Base-by-base conservation (phyloP, 2,113 vertebrate genomes). In the Laticauda colubrina region DNA sequence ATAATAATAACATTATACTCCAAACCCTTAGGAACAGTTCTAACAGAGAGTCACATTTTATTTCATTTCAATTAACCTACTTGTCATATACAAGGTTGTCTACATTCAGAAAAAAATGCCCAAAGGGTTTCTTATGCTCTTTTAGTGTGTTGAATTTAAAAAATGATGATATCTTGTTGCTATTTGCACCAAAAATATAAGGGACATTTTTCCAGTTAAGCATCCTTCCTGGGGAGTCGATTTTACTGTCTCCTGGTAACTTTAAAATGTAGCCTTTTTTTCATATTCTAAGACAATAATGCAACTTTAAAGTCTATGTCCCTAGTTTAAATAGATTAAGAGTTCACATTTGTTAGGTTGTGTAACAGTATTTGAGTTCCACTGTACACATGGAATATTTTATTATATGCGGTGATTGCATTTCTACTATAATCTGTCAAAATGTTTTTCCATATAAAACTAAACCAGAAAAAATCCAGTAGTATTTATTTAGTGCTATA, bases 51-150 rank as follows among this genome's bases (percentile, higher is more conserved):
- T 97, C 96, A 96, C 95, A 96, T 96, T 97, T 96, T 95, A 95
- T 90, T 97, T 96, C 96, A 94, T 96, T 97, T 93, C 96, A 97
- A 96, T 97, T 97, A 96, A 97, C 95, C 95, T 96, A 95, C 94
- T 96, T 96, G 96, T 97, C 96, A 97, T 95, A 95, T 92, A 95
- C 94, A 92, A 95, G 96, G 94, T 94, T 96, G 95, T 95, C 95
- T 92, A 94, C 93, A 92, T 94, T 95, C 92, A 54, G 94, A 96
- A 92, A 94, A 96, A 93, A 95, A 90, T 96, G 92, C 93, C 95
- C 94, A 88, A 94, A 96, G 93, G 94, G 95, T 85, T 97, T 96
- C 96, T 96, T 94, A 95, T 96, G 96, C 95, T 96, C 96, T 97
- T 97, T 97, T 96, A 93, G 94, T 86, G 93, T 85, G 92, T 89